Evolutionary conservation across 2,797 vertebrate genomes (phyloP).

Genomic region (Sparidentex hasta): DNA sequence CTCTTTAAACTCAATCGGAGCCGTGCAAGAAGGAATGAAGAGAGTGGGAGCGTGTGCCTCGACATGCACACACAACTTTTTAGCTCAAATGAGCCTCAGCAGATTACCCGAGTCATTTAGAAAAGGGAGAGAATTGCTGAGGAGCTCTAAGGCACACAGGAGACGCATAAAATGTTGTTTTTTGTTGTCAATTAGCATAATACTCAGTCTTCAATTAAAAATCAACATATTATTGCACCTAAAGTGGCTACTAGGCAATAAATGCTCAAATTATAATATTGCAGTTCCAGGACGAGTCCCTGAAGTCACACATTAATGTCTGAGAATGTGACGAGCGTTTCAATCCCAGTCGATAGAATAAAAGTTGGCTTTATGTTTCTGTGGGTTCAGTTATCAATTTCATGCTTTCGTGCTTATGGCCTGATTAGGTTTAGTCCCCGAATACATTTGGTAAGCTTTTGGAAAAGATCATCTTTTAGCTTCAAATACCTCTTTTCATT

Average conservation of each 20-base stretch:
- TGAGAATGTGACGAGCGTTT: background rate
- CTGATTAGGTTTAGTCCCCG: too few relatives aligned
- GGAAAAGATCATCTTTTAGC: too few relatives aligned
- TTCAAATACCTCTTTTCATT: too few relatives aligned
- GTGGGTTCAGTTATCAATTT: too few relatives aligned
- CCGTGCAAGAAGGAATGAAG: constrained; percentile 7
- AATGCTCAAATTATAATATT: background rate
- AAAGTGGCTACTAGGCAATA: constrained; percentile 7
- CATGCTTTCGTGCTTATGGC: too few relatives aligned
- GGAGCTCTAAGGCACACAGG: constrained; percentile 29
- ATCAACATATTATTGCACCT: constrained; percentile 6
- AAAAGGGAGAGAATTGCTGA: constrained; percentile 23
- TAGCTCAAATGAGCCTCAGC: constrained; percentile 32
- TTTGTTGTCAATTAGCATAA: constrained; percentile 35
- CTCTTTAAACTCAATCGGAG: constrained; percentile 18
- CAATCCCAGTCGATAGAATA: too few relatives aligned
- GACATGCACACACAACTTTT: constrained; percentile 28
- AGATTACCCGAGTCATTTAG: constrained; percentile 11
- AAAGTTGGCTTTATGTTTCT: too few relatives aligned
- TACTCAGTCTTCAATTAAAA: constrained; percentile 37
- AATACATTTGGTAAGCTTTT: too few relatives aligned
- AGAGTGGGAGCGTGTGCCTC: background rate
- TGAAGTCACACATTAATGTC: background rate
- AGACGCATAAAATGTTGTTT: constrained; percentile 38
- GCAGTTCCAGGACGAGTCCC: constrained; percentile 4